Base-by-base conservation (phyloP, 23 tunicate genomes). In the Ascidia mentula region DNA sequence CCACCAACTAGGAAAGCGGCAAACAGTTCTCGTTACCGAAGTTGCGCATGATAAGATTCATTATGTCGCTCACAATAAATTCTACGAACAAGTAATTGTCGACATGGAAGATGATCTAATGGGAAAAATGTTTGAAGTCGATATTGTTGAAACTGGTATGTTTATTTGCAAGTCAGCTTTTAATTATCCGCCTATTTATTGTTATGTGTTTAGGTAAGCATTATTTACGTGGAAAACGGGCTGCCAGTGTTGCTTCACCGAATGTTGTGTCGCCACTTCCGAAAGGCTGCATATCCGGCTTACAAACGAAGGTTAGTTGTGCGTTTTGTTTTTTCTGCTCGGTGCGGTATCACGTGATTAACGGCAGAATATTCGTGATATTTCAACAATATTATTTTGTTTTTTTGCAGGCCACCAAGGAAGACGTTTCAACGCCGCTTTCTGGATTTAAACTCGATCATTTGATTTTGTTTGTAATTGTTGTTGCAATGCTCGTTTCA, bases 11-110 rank as follows among this genome's bases (percentile, higher is more conserved):
- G 98, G 95, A 22, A 86, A 80, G 33, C 33, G 26, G 33, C 98
- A 93, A 38, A 75, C 69, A 4, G 97, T 96, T 22, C 83, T 96
- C 32, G 92, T 96, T 65, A 91, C 99, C 18, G 99, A 96, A 83
- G 84, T 91, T 22, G 85, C 99, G 18, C 99, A 96, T 65, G 99
- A 96, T 75, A 82, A 82, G 40, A 75, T 79, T 38, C 89, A 88
- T 71, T 88, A 77, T 37, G 99, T 96, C 45, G 99, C 90, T 17
- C 99, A 96, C 53, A 96, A 92, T 74, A 96, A 96, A 77, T 88
- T 37, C 75, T 96, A 96, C 61, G 91, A 96, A 36, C 99, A 96
- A 76, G 97, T 96, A 17, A 40, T 93, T 31, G 42, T 93, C 26
- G 40, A 75, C 45, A 84, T 84, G 89, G 98, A 93, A 18, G 98